phyloP scores from a whole-genome alignment of 1,140 invertebrate species.

The Pseudoatta argentina region DNA sequence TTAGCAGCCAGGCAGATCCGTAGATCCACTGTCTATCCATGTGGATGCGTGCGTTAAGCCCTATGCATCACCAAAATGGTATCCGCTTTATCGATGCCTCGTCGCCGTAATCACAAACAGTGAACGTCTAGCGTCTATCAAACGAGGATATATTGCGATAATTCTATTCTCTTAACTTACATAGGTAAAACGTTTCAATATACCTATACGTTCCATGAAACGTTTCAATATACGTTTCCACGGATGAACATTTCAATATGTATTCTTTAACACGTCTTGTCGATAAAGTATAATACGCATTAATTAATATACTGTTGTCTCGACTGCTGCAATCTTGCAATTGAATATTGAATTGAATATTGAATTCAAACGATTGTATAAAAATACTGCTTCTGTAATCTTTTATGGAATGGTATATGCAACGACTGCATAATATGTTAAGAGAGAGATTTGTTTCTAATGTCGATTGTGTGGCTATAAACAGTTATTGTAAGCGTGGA shows the following conservation, averaged over 20 bases:
- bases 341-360: not conserved
- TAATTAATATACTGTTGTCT: slow-evolving; percentile 9
- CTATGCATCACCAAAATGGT: slow-evolving; percentile 73
- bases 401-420: not conserved
- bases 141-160: slow-evolving; percentile 2
- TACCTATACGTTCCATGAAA: not conserved
- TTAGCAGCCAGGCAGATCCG: slow-evolving; percentile 78
- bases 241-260: not conserved
- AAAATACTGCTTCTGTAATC: not conserved
- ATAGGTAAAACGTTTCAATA: slow-evolving; percentile 1
- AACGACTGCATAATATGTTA: not conserved
- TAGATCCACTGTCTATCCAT: slow-evolving; percentile 69
- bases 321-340: not conserved
- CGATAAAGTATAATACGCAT: not conserved
- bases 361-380: not conserved
- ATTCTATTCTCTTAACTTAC: slow-evolving; percentile 30
- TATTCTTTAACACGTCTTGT: not conserved
- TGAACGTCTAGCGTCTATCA: slow-evolving; percentile 35
- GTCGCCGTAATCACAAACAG: slow-evolving; percentile 36
- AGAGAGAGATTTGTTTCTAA: not conserved
- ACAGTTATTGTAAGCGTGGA: not conserved
- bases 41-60: slow-evolving; percentile 55
- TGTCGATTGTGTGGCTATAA: not conserved
- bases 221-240: not conserved
- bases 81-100: slow-evolving; percentile 62